Evolutionary conservation across 1,140 invertebrate species (phyloP), one percentile per base, ranked within the genome.

Genomic region (Drosophila paulistorum): DNA sequence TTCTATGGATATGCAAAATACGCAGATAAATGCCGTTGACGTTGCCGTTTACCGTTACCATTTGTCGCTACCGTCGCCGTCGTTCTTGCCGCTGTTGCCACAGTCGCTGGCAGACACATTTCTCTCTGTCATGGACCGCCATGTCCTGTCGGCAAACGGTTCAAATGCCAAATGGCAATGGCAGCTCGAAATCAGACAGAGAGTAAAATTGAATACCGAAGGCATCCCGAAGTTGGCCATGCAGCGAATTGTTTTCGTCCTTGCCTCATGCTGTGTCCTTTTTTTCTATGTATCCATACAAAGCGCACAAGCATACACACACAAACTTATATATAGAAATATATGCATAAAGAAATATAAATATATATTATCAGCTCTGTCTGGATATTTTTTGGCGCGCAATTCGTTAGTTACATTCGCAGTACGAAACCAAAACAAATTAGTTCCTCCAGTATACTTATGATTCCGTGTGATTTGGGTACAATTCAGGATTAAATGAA

Each of bases 201-300:
- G 45, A 51, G 45, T 51, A 10, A 51, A 51, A 51, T 51, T 51
- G 45, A 23, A 51, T 51, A 51, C 45, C 45, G 45, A 51, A 51
- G 45, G 45, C 45, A 51, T 51, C 45, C 45, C 45, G 45, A 51
- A 51, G 45, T 51, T 51, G 45, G 45, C 45, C 45, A 51, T 11
- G 45, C 45, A 10, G 45, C 45, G 45, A 51, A 51, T 51, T 20
- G 45, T 51, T 51, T 20, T 51, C 45, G 45, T 51, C 45, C 45
- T 51, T 51, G 45, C 17, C 45, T 4, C 45, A 51, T 48, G 45
- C 45, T 48, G 45, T 17, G n/a, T 45, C 42, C 42, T 6, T 45
- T 45, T 45, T 45, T 14, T 7, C n/a, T 2, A 9, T 48, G 7
- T 9, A 17, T 17, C 14, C 20, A 11, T 1, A 37, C 17, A 11